Base-by-base conservation (phyloP, 2,888 invertebrate genomes). In the Calliopum simillimum region DNA sequence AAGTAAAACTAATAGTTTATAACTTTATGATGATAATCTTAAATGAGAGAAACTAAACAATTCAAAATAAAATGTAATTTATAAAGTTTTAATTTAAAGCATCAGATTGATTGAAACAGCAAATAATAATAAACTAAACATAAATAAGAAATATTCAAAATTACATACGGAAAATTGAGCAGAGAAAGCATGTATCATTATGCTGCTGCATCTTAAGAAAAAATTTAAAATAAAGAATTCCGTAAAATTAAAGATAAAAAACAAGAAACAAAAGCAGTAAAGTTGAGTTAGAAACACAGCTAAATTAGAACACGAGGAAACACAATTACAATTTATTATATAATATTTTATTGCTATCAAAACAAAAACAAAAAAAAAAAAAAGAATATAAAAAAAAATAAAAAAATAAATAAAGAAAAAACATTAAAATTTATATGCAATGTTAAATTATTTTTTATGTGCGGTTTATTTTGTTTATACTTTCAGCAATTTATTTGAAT, bases 271-370 rank as follows among this genome's bases (percentile, higher is more conserved):
- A 21, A 25, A 65, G 25, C 44, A 55, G 43, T 43, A 53, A 33
- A 21, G 51, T 53, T 53, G 51, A 65, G 43, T n/a, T 65, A 65
- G 55, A 55, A 53, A 55, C 41, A 59, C 59, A 19, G 59, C 59
- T 59, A 59, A 59, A 59, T 65, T 55, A 44, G 33, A 66, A 65
- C 53, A 56, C 66, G 47, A 47, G 46, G 58, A 51, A 65, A 65
- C 46, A 62, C 19, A 61, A 47, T 13, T 58, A 67, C 66, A 58
- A 21, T 67, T 67, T 58, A 41, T 53, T 64, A 64, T 44, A 33
- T 53, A 65, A 21, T 58, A 66, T 66, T 67, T 58, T 58, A 67
- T 58, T 56, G 66, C 58, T 67, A 67, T 23, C 56, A 43, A 58
- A 58, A 49, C 33, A 47, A 49, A 64, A 51, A 47, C 19, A 12